Base-by-base conservation (phyloP, 2,113 vertebrate genomes). In the Melanostigma gelatinosum region DNA sequence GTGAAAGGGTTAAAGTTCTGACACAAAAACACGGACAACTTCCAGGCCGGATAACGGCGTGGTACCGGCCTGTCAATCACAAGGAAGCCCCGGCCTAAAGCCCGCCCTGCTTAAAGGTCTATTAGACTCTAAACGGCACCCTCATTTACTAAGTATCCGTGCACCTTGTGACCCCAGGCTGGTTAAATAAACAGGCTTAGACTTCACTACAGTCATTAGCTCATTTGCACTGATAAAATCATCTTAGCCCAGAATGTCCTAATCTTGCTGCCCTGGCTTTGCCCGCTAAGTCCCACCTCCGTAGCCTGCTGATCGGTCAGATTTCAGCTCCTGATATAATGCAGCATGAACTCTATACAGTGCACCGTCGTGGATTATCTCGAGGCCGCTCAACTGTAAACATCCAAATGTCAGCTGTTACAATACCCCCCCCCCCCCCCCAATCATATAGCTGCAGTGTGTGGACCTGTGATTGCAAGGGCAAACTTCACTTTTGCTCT, bases 161-260 rank as follows among this genome's bases (percentile, higher is more conserved):
- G 50, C 22, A 20, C 44, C 48, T 4, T 42, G 55, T 79, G 72
- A 78, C 57, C 57, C 27, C 8, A 9, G 57, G 34, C 42, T 12
- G 6, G 22, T 6, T 36, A 65, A 38, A 71, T 20, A 42, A 40
- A 7, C 9, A 46, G 29, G 0, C 54, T 22, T 3, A 20, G 12
- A 20, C 58, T 55, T 65, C 18, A 46, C 46, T 38, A 12, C 38
- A 32, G 13, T 64, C 60, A 27, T 63, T 48, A 70, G n/a, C 50
- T 79, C 1, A 6, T 70, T 80, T 79, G 20, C 10, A 27, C 69
- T 42, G 54, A 82, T 72, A 57, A 66, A 78, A 75, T 64, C 40
- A 57, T 55, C 62, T 85, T 65, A 72, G 52, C 80, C 55, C 32
- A 50, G 60, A 32, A 72, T 34, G 54, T 52, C 22, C 52, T 81